Base-by-base conservation (phyloP, 2,888 invertebrate species). In the Mechanitis mazaeus region DNA sequence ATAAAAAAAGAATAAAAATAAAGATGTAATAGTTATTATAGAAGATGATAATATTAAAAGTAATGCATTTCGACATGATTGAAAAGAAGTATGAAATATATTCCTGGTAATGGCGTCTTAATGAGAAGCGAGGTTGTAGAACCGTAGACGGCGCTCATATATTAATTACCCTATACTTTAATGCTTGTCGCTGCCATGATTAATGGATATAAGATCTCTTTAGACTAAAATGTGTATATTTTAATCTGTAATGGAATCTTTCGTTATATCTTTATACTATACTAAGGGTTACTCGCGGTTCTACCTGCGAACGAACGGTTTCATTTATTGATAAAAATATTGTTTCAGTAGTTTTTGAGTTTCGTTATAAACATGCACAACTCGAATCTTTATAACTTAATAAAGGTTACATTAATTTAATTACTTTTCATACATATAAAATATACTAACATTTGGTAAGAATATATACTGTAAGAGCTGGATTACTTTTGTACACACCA, bases 141-240 rank as follows among this genome's bases (percentile, higher is more conserved):
- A 75, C 60, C 64, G 58, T 68, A 72, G 78, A 75, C 72, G 80
- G 74, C 75, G 76, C 60, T 80, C 82, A 83, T 81, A 81, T 84
- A 85, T 84, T 86, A 86, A 87, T 87, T 87, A 87, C 84, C 80
- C 70, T 70, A 75, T 73, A 76, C 74, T 78, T 75, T 79, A 79
- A 81, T 78, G 78, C 75, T 78, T 73, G 80, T 75, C 75, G 66
- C 70, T 68, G 59, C 54, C 59, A 72, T 85, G 87, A 86, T 86
- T 80, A 72, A 87, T 84, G 83, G 35, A 46, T 35, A 47, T 45
- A 60, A 68, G 64, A 57, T 55, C 46, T 61, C 56, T 58, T 55
- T 42, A 38, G n/a, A n/a, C 20, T 56, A 55, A 55, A 54, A 46
- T 58, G 20, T 9, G 38, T 54, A 55, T 45, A 45, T 20, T n/a